Conservation (phyloP, 2,113 vertebrate genomes). For the Gopherus evgoodei region DNA sequence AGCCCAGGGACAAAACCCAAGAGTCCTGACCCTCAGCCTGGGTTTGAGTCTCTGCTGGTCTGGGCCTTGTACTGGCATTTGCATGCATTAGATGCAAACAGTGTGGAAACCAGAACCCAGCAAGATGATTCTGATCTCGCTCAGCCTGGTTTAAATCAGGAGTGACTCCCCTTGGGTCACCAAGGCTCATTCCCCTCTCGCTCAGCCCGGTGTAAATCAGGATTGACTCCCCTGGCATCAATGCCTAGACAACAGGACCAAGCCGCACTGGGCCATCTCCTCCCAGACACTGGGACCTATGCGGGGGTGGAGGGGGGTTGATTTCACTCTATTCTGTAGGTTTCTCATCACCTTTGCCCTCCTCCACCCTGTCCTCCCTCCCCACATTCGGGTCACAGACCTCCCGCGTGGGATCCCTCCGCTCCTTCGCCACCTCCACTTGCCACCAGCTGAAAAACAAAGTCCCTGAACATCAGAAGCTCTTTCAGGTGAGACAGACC, state of each 20-base stretch:
- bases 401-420: constrained; percentile 53
- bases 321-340: not conserved
- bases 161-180: too few relatives aligned
- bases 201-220: not conserved
- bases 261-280: not conserved
- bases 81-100: not conserved
- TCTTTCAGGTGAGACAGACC: constrained; percentile 80
- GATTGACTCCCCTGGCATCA: not conserved
- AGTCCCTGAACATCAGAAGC: constrained; percentile 81
- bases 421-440: constrained; percentile 74
- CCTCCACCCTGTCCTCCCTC: not conserved
- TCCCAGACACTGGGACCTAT: not conserved
- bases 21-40: not conserved
- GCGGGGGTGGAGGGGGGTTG: not conserved
- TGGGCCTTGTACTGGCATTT: too few relatives aligned
- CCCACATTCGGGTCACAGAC: constrained; percentile 50
- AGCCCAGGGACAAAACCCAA: not conserved
- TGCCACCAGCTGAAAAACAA: constrained; percentile 75
- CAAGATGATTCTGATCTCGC: not conserved
- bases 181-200: not conserved
- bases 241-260: too few relatives aligned
- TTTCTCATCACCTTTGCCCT: not conserved
- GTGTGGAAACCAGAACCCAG: not conserved
- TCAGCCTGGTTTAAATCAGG: not conserved
- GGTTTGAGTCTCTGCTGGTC: not conserved